Conservation (phyloP, 2,797 vertebrate species). For the Chromobotia macracanthus region DNA sequence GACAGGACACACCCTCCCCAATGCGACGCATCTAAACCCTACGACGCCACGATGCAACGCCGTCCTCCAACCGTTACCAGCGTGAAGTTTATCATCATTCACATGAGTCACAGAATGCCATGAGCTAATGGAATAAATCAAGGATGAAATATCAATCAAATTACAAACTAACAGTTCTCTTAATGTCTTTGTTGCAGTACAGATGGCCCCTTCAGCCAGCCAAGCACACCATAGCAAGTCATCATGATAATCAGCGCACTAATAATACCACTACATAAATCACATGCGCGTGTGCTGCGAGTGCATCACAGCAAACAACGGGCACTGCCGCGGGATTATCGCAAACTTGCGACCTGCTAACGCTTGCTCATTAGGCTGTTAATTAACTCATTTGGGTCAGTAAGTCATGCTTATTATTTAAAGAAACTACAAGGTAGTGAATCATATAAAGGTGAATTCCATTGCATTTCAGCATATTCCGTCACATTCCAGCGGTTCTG, state of each 20-base stretch:
- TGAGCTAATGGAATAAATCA: conserved; percentile 70
- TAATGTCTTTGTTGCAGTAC: conserved; percentile 76
- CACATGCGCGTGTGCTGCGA: conserved; percentile 60
- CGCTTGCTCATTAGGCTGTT: conserved; percentile 46
- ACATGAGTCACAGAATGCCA: conserved; percentile 62
- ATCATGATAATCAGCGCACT: conserved; percentile 68
- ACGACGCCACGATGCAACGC: conserved; percentile 10
- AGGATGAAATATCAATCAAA: conserved; percentile 75
- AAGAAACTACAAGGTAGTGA: conserved; percentile 19
- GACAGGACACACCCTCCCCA: conserved; percentile 34
- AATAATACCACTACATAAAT: conserved; percentile 67
- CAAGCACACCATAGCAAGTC: conserved; percentile 64
- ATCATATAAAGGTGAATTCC: neutral
- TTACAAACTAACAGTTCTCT: conserved; percentile 72
- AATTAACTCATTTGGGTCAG: conserved; percentile 47
- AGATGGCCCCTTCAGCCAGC: conserved; percentile 69
- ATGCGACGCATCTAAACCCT: conserved; percentile 36
- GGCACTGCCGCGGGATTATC: conserved; percentile 38
- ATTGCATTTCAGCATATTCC: no score
- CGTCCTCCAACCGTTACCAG: conserved; percentile 50
- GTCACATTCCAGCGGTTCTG: no score
- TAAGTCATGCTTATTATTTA: conserved; percentile 24
- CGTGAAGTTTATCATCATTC: conserved; percentile 59
- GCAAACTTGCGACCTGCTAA: conserved; percentile 29
- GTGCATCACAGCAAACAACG: conserved; percentile 37